Evolutionary conservation across 2,888 invertebrate species (phyloP).

Genomic region (Diarsia brunnea): DNA sequence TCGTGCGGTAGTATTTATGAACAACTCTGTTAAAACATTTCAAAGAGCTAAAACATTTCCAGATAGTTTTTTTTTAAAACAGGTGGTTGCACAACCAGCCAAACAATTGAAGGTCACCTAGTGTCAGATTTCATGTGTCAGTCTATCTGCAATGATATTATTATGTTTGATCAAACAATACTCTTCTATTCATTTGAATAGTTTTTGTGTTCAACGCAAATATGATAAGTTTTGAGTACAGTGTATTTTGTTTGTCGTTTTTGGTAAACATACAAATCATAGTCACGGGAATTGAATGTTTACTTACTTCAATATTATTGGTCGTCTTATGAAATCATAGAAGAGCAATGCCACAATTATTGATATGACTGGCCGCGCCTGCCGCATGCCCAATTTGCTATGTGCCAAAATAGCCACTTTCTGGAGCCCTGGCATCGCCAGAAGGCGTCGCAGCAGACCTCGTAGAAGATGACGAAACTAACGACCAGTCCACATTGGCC

Average conservation of each 20-base stretch:
- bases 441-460: too few relatives aligned
- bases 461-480: too few relatives aligned
- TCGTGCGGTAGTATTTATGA: not conserved
- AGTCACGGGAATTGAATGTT: not conserved
- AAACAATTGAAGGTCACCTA: constrained; percentile 18
- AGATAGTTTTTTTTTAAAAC: not conserved
- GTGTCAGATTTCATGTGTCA: constrained; percentile 31
- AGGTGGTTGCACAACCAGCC: too few relatives aligned
- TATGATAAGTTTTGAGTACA: not conserved
- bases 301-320: not conserved
- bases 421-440: too few relatives aligned
- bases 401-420: too few relatives aligned
- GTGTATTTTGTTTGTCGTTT: not conserved
- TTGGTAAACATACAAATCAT: not conserved
- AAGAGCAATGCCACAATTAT: not conserved
- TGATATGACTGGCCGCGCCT: too few relatives aligned
- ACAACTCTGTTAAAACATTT: too few relatives aligned
- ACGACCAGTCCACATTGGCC: too few relatives aligned
- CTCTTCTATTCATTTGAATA: not conserved
- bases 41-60: not conserved
- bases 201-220: constrained; percentile 9
- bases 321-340: not conserved
- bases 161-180: constrained; percentile 27
- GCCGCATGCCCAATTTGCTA: too few relatives aligned
- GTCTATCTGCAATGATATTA: not conserved